Base-by-base conservation (phyloP, 2,888 invertebrate species). In the Acrocera orbiculus region DNA sequence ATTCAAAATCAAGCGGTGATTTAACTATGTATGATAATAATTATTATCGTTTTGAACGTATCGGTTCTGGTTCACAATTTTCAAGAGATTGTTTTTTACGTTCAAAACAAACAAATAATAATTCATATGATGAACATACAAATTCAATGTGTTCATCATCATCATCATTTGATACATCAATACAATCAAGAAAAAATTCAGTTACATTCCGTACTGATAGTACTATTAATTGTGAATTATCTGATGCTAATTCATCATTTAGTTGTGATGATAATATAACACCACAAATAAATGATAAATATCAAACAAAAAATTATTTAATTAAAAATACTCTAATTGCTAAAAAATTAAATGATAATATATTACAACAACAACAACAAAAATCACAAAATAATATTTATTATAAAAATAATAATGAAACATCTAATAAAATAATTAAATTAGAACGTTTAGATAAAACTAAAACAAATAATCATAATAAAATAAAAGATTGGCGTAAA, bases 31-130 rank as follows among this genome's bases (percentile, higher is more conserved):
- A 57, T 37, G 10, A 46, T 42, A 5, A 49, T 3, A 50, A 47
- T 16, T 38, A 36, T 14, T 50, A 50, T 38, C 48, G 52, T 13
- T 59, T 59, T 41, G 52, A 53, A 37, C 52, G 54, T 4, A 52
- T 54, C 30, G 53, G 52, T n/a, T 58, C 58, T 2, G 56, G 56
- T 1, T 61, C 60, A 0, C 58, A 61, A 37, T 61, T 61, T 38
- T 48, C 53, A 1, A 49, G 61, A 0, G 54, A 59, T 37, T 58
- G 52, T 30, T 61, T 61, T 42, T 59, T 61, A 23, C 50, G 50
- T 3, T 40, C 39, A 11, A 50, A 57, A 26, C 52, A 48, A 11
- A 45, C 48, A 5, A 45, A 43, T 34, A 16, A 27, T 27, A 27
- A 34, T 20, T 35, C 33, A 11, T 40, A 33, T 24, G 42, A 42